These are phyloP conservation scores for Apeira syringaria DNA, from an alignment of 2,888 invertebrate genomes.

Conservation along the genomic window DNA sequence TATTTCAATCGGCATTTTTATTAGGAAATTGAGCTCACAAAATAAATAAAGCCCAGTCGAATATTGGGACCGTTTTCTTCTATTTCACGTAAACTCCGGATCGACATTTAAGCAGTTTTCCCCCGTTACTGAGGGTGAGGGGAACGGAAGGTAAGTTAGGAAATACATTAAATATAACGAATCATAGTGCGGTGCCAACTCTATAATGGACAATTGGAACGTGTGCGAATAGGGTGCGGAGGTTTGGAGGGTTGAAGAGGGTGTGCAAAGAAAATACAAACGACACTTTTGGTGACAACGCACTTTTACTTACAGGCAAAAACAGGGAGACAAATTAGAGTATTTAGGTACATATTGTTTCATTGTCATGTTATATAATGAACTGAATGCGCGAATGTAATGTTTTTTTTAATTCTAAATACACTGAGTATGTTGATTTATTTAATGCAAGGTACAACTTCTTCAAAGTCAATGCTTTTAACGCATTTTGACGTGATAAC, in stretches of 20 bases:
- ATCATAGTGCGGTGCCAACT: slow-evolving; percentile 41
- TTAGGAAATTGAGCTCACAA: not conserved
- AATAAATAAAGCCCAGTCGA: slow-evolving; percentile 1
- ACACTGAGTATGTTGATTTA: too few species aligned
- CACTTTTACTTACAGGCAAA: not conserved
- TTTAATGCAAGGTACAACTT: too few species aligned
- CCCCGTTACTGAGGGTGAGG: slow-evolving; percentile 21
- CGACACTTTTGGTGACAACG: not conserved
- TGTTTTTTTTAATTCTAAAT: too few species aligned
- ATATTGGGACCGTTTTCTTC: slow-evolving; percentile 7
- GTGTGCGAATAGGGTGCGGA: not conserved
- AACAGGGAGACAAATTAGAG: not conserved
- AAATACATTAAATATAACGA: slow-evolving; percentile 50
- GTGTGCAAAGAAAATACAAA: not conserved
- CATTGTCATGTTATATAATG: too few species aligned
- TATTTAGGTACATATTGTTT: too few species aligned
- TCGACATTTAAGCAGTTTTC: slow-evolving; percentile 15
- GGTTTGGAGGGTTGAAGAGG: not conserved
- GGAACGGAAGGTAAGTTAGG: slow-evolving; percentile 25
- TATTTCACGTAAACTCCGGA: slow-evolving; percentile 10
- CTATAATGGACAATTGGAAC: not conserved
- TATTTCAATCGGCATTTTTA: too few species aligned
- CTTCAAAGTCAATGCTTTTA: too few species aligned
- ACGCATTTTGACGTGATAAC: too few species aligned
- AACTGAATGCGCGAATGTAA: too few species aligned